Conservation (phyloP, 2,113 vertebrate species). For the Jaculus jaculus region DNA sequence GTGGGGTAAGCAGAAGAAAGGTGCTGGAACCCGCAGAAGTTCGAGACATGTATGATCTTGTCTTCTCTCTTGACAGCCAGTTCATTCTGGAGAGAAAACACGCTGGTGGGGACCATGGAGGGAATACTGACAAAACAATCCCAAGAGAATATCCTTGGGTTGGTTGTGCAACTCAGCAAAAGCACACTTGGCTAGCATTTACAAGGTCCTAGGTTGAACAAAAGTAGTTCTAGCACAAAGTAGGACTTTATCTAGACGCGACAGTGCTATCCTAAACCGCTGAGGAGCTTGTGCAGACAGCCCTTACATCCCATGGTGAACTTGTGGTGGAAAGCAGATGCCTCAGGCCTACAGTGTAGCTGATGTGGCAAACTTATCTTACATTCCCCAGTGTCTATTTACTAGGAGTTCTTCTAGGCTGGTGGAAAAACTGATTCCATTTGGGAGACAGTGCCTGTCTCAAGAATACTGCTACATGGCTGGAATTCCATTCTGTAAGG, state of each 20-base stretch:
- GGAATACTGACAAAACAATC: not conserved
- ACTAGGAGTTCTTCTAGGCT: not conserved
- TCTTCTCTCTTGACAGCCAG: not conserved
- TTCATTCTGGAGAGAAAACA: not conserved
- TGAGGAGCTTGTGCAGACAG: not conserved
- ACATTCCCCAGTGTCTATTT: too few relatives aligned
- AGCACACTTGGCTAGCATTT: too few relatives aligned
- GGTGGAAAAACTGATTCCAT: fast-evolving
- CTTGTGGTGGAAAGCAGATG: not conserved
- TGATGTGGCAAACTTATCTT: fast-evolving
- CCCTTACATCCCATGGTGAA: not conserved
- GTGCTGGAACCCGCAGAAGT: not conserved
- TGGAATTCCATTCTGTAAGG: not conserved
- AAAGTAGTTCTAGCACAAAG: not conserved
- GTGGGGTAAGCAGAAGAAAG: not conserved
- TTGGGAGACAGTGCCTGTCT: not conserved
- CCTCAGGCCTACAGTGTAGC: not conserved
- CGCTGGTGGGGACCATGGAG: not conserved
- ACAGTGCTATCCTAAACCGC: not conserved
- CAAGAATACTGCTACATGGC: fast-evolving
- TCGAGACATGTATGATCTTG: not conserved
- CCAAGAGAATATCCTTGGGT: not conserved
- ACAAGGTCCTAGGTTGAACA: not conserved
- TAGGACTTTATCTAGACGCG: not conserved
- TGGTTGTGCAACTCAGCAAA: not conserved